Evolutionary conservation across 2,797 vertebrate genomes (phyloP).

Genomic region (Ciconia nigra): DNA sequence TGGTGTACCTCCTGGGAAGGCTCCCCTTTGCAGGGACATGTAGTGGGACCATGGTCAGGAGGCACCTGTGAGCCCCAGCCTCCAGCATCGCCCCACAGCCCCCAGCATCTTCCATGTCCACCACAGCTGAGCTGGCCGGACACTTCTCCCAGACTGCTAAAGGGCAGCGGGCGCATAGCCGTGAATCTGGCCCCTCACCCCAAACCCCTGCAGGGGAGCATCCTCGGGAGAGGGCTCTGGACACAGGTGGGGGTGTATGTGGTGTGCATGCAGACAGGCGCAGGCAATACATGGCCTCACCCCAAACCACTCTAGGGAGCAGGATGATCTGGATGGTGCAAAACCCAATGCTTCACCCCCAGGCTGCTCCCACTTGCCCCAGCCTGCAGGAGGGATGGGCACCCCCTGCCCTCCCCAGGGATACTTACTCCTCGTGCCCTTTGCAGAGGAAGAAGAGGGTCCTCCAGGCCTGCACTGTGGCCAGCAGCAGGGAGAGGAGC

Average conservation of each 20-base stretch:
- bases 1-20: neutral
- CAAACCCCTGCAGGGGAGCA: neutral
- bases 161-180: accelerated
- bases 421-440: constrained; percentile 95
- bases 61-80: accelerated
- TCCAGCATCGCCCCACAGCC: accelerated
- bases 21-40: neutral
- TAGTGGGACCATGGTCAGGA: neutral
- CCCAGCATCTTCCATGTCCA: neutral
- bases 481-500: constrained; percentile 89
- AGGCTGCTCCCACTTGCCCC: neutral
- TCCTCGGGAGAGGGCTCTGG: accelerated
- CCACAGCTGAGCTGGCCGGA: neutral
- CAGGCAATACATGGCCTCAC: accelerated
- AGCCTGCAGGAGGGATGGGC: neutral
- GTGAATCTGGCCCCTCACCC: neutral
- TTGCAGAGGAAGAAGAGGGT: constrained; percentile 93
- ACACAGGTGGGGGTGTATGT: accelerated
- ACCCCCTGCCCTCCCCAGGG: neutral
- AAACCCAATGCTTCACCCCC: neutral
- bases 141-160: neutral
- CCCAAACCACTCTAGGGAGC: neutral
- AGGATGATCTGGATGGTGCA: no score
- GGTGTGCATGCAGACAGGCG: neutral
- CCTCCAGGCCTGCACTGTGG: constrained; percentile 94